These are phyloP conservation scores for Pelodytes ibericus DNA, from an alignment of 2,797 vertebrate species.

Conservation along the genomic window DNA sequence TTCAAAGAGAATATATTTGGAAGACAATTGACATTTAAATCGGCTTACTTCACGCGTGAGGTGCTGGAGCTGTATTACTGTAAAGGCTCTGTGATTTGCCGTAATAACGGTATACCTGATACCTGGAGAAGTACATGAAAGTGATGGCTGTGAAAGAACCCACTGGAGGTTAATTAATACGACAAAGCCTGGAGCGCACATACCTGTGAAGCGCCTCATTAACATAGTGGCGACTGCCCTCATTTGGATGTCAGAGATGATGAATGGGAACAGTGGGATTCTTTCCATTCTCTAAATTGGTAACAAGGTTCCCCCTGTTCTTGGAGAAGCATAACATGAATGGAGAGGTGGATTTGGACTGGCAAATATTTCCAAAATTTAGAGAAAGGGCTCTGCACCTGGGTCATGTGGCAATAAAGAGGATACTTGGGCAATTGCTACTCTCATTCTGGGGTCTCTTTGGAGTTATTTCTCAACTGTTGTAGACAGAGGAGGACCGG, in stretches of 20 bases:
- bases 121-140: conserved; percentile 39
- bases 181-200: conserved; percentile 25
- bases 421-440: too few relatives aligned
- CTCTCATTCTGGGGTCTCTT: too few relatives aligned
- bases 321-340: not conserved
- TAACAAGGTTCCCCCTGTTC: not conserved
- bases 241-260: conserved; percentile 37
- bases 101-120: conserved; percentile 19
- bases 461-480: too few relatives aligned
- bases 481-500: too few relatives aligned
- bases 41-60: conserved; percentile 20
- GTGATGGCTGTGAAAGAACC: conserved; percentile 33
- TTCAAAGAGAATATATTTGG: not conserved
- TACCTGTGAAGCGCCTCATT: conserved; percentile 57
- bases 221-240: conserved; percentile 35
- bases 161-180: conserved; percentile 33
- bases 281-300: conserved; percentile 13
- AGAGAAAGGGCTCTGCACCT: too few relatives aligned
- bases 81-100: conserved; percentile 33
- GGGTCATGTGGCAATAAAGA: too few relatives aligned
- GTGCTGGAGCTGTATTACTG: conserved; percentile 17
- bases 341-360: not conserved
- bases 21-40: conserved; percentile 8
- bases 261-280: conserved; percentile 36
- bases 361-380: conserved; percentile 25